These are phyloP conservation scores for Ochropleura leucogaster DNA, from an alignment of 2,888 invertebrate genomes.

Conservation along the genomic window DNA sequence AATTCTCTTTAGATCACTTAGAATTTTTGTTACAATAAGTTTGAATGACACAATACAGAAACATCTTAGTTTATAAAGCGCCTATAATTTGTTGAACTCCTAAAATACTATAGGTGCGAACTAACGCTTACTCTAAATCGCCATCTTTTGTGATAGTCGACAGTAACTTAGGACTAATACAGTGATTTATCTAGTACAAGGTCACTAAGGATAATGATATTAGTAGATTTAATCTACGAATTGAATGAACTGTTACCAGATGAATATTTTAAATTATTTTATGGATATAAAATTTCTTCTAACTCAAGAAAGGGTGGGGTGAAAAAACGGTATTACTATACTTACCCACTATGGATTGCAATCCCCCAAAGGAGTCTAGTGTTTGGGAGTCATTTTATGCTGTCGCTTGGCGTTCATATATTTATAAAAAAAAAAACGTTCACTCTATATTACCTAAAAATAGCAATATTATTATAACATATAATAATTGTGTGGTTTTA, in stretches of 20 bases:
- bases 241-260: constrained; percentile 69
- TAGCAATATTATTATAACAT: background rate
- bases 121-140: constrained; percentile 67
- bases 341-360: constrained; percentile 75
- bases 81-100: constrained; percentile 49
- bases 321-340: constrained; percentile 75
- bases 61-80: constrained; percentile 49
- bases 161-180: constrained; percentile 77
- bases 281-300: constrained; percentile 77
- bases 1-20: constrained; percentile 10
- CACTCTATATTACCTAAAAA: background rate
- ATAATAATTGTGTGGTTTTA: background rate
- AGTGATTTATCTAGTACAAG: constrained; percentile 77
- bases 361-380: constrained; percentile 57
- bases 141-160: constrained; percentile 64
- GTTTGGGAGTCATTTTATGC: constrained; percentile 8
- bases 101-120: constrained; percentile 65
- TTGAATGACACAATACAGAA: constrained; percentile 39
- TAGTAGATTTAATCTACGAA: constrained; percentile 87
- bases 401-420: background rate
- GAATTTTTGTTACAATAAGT: constrained; percentile 17
- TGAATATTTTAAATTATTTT: constrained; percentile 73
- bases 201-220: constrained; percentile 77
- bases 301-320: constrained; percentile 78
- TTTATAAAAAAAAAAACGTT: constrained; percentile 2